Percentiles rank a stretch among this genome's conserved stretches.
Conservation (phyloP, 2,113 vertebrate species). For the Plecotus auritus region DNA sequence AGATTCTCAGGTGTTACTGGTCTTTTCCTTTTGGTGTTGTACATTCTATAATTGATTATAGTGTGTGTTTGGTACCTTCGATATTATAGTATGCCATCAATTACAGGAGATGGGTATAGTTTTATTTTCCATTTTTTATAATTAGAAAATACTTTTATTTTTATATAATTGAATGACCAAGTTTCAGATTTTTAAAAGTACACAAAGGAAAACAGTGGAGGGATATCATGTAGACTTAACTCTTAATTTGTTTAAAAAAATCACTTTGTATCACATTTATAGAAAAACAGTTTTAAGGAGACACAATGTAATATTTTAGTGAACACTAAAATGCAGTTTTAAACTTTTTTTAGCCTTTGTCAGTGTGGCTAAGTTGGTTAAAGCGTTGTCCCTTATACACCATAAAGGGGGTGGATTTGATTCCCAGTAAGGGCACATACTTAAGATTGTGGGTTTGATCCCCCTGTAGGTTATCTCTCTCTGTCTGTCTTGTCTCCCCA, state of each 20-base stretch:
- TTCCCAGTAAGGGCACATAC: neutral
- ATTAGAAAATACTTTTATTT: constrained; percentile 26
- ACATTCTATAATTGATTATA: neutral
- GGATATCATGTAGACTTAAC: constrained; percentile 16
- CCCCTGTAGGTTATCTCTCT: neutral
- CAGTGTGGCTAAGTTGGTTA: neutral
- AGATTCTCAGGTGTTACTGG: neutral
- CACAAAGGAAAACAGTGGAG: constrained; percentile 8
- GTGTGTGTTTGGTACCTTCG: neutral
- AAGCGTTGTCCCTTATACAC: neutral
- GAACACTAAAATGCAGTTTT: neutral
- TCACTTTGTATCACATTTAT: neutral
- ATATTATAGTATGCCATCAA: neutral
- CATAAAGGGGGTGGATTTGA: neutral
- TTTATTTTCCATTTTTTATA: constrained; percentile 30
- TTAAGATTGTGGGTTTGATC: neutral
- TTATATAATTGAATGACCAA: neutral
- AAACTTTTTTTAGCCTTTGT: neutral
- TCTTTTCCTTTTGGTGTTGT: neutral
- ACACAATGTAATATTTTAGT: neutral
- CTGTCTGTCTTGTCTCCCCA: too few relatives aligned
- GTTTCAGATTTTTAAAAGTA: constrained; percentile 6
- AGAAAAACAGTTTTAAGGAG: constrained; percentile 37
- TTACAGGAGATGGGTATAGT: neutral
- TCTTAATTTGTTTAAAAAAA: neutral